Conservation (phyloP, 2,797 vertebrate genomes). For the Ctenopoma multispine region DNA sequence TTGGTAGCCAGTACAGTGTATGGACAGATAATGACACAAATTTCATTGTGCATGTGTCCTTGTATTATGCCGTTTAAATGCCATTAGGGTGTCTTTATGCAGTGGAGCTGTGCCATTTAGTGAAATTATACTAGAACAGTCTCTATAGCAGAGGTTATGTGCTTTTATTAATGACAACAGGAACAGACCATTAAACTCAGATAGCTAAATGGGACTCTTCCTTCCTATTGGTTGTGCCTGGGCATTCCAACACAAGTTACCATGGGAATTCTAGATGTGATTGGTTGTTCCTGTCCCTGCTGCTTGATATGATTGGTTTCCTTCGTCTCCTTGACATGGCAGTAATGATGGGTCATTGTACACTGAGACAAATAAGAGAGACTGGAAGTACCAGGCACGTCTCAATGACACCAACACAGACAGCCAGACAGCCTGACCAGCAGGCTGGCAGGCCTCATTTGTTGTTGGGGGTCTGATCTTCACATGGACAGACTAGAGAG, state of each 20-base stretch:
- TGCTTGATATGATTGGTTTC: constrained; percentile 75
- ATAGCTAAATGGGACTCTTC: constrained; percentile 62
- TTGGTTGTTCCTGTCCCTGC: constrained; percentile 61
- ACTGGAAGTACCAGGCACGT: constrained; percentile 72
- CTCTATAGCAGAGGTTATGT: constrained; percentile 63
- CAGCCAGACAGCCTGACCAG: constrained; percentile 59
- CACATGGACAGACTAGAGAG: constrained; percentile 50
- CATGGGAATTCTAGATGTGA: constrained; percentile 73
- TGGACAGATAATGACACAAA: constrained; percentile 46
- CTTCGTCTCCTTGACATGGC: constrained; percentile 81
- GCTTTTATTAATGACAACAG: constrained; percentile 79
- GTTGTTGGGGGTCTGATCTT: constrained; percentile 58
- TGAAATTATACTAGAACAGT: constrained; percentile 50
- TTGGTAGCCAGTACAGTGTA: constrained; percentile 28
- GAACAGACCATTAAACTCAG: constrained; percentile 75
- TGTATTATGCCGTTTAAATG: constrained; percentile 43
- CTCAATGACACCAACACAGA: constrained; percentile 80
- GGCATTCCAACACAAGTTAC: constrained; percentile 73
- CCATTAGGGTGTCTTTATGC: constrained; percentile 38
- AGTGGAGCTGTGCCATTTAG: constrained; percentile 40
- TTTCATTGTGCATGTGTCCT: constrained; percentile 43
- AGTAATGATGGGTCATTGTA: constrained; percentile 79
- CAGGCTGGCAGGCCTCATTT: constrained; percentile 39
- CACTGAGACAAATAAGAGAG: constrained; percentile 70
- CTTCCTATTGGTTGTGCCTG: constrained; percentile 67